Percentiles rank a stretch among this genome's conserved stretches.
These are phyloP conservation scores for Ophraella communa DNA, from an alignment of 2,888 invertebrate genomes.

Conservation along the genomic window DNA sequence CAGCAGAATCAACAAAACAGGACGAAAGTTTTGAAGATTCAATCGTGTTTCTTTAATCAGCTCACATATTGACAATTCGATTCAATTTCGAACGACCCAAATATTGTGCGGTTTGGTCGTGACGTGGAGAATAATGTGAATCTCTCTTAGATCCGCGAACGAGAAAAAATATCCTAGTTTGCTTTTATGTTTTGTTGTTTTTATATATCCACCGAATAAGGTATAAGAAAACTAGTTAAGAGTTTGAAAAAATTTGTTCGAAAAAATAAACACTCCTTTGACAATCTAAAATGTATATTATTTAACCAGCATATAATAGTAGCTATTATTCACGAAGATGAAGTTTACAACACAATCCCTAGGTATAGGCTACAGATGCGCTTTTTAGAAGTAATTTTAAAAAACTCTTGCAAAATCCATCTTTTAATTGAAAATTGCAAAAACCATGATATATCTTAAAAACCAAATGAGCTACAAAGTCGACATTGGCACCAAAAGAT, in stretches of 20 bases:
- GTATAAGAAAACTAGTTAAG: not conserved
- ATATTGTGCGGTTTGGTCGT: constrained; percentile 26
- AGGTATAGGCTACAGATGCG: too few species aligned
- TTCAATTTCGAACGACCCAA: constrained; percentile 11
- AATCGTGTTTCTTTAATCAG: constrained; percentile 26
- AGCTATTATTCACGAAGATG: too few species aligned
- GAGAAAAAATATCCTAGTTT: not conserved
- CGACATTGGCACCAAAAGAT: too few species aligned
- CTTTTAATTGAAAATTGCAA: too few species aligned
- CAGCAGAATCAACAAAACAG: constrained; percentile 12
- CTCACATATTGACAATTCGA: constrained; percentile 27
- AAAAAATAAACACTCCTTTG: too few species aligned
- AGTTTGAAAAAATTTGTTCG: not conserved
- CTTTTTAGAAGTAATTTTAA: too few species aligned
- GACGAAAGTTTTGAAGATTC: constrained; percentile 14
- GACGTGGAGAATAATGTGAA: constrained; percentile 16
- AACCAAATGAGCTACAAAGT: too few species aligned
- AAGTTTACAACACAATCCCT: too few species aligned
- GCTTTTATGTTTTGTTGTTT: not conserved
- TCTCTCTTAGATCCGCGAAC: constrained; percentile 8
- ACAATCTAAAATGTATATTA: too few species aligned
- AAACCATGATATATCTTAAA: too few species aligned
- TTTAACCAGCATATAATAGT: too few species aligned
- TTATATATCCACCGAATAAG: not conserved
- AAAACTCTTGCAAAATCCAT: too few species aligned